Evolutionary conservation across 2,888 invertebrate species (phyloP).

Genomic region (Phragmatobia fuliginosa): DNA sequence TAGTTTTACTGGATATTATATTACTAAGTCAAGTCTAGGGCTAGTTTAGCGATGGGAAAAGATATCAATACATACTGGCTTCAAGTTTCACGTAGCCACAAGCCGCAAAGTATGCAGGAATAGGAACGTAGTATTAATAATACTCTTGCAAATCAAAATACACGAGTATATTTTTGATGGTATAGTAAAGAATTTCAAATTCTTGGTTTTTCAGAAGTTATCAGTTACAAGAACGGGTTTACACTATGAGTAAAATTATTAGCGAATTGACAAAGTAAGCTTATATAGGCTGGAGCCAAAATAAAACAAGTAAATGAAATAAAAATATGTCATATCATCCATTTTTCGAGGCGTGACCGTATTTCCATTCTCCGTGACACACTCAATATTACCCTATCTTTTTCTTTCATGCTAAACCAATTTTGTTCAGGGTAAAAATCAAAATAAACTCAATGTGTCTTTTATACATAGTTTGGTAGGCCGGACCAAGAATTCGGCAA

Average conservation of each 20-base stretch:
- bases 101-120: slow-evolving; percentile 68
- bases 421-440: slow-evolving; percentile 65
- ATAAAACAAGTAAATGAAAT: slow-evolving; percentile 24
- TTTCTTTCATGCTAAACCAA: slow-evolving; percentile 65
- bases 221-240: neutral
- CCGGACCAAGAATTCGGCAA: slow-evolving; percentile 62
- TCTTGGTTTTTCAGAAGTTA: too few species aligned
- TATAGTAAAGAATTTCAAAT: too few species aligned
- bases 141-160: slow-evolving; percentile 71
- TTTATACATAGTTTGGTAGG: slow-evolving; percentile 58
- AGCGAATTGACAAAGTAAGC: neutral
- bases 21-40: slow-evolving; percentile 52
- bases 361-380: slow-evolving; percentile 53
- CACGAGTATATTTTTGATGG: neutral
- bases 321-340: slow-evolving; percentile 48
- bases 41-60: slow-evolving; percentile 67
- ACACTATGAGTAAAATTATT: neutral
- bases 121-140: slow-evolving; percentile 52
- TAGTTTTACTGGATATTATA: slow-evolving; percentile 47
- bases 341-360: slow-evolving; percentile 49
- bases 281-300: neutral
- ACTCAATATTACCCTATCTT: slow-evolving; percentile 60
- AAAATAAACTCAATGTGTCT: slow-evolving; percentile 72
- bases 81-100: slow-evolving; percentile 74
- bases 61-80: slow-evolving; percentile 70